Evolutionary conservation across 2,888 invertebrate genomes (phyloP), one percentile per base, ranked within the genome.

Genomic region (Papilio elwesi): DNA sequence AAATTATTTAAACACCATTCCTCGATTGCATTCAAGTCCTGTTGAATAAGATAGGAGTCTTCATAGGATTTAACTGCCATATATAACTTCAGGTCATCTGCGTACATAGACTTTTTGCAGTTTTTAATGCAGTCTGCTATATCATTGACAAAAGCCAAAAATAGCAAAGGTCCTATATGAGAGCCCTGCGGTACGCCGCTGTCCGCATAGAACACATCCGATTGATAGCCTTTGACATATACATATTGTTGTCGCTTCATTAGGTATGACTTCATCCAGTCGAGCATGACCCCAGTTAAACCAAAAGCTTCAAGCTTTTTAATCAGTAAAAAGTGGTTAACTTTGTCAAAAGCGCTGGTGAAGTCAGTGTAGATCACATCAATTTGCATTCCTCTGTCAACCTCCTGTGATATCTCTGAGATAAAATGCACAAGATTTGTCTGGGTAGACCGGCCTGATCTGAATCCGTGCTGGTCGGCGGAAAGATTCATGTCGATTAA

Each of bases 1-100:
- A 75, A 79, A 75, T 78, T 76, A 76, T 68, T 74, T 75, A 73
- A 78, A 76, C 77, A 68, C 76, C 53, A 57, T 36, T 57, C 8
- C 26, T 57, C 57, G 26, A 57, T 57, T 26, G 57, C 57, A 10
- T 57, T 62, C 11, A 62, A 16, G 43, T 62, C 43, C n/a, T 38
- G 38, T 62, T 62, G 62, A n/a, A 62, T 62, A 11, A 26, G 36
- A 36, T 36, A 0, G 1, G 59, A 36, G 13, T 59, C 59, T 12
- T 36, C 59, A 13, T 26, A 3, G 11, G 38, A 59, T 59, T 59
- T 52, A 6, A 52, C 52, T 7, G 8, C 15, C 52, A n/a, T 52
- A 9, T 52, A 52, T 15, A 52, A 52, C 52, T 52, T 52, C 15
- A 52, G 9, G 15, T 52, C 52, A 8, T 15, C 52, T 52, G 52